Conservation (phyloP, 2,113 vertebrate species). For the Anguilla japonica region DNA sequence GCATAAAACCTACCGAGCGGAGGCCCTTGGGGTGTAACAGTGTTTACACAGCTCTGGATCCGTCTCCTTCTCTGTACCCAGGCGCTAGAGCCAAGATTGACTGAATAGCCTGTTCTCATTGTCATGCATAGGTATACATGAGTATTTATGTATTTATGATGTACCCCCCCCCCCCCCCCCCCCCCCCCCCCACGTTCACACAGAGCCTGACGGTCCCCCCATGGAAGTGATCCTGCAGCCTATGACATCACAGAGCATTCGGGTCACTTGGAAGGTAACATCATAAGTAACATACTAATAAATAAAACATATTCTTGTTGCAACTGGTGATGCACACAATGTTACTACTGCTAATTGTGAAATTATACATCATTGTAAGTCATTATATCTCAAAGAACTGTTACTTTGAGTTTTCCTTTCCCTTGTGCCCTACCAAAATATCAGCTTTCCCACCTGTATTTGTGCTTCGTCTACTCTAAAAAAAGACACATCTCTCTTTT, state of each 20-base stretch:
- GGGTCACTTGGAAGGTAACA: conserved; percentile 96
- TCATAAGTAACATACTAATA: neutral
- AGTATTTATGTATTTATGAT: neutral
- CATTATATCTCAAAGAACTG: neutral
- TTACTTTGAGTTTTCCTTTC: neutral
- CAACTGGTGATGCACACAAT: neutral
- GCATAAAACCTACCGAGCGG: too few species aligned
- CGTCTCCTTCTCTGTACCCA: too few species aligned
- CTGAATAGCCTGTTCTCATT: too few species aligned
- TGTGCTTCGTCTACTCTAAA: too few species aligned
- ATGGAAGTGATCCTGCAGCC: conserved; percentile 95
- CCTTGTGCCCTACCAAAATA: neutral
- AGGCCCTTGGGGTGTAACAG: neutral
- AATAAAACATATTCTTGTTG: neutral
- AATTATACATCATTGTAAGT: neutral
- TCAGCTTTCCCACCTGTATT: too few species aligned
- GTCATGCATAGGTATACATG: neutral
- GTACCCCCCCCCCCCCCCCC: neutral
- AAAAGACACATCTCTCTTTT: neutral
- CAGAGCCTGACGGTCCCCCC: conserved; percentile 94
- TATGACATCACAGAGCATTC: conserved; percentile 94
- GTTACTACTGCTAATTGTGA: neutral
- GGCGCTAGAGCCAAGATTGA: too few species aligned
- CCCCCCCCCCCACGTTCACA: neutral
- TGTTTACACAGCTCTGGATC: too few species aligned